Base-by-base conservation (phyloP, 1,140 invertebrate genomes). In the Drosophila nannoptera region DNA sequence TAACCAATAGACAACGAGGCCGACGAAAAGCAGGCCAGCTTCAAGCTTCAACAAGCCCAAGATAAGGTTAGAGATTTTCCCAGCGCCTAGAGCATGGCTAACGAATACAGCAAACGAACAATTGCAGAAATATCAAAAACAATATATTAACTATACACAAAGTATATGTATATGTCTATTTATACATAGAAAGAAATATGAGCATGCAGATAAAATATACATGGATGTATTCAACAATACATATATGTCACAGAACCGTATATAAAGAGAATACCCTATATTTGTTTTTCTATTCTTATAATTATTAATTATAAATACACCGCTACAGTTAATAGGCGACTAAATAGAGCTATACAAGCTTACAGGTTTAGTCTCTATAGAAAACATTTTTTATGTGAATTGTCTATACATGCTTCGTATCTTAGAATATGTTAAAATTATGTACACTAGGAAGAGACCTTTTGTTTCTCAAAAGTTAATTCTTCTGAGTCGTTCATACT, bases 151-250 rank as follows among this genome's bases (percentile, higher is more conserved):
- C 22, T 22, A 22, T 22, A 22, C 22, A 22, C 63, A 78, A 75
- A 75, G 67, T 83, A 75, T 62, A 65, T 74, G 78, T 71, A 77
- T 53, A 71, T 36, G 67, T 77, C 77, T 63, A 64, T 58, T 72
- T 56, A 60, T 71, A 83, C 71, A 71, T 62, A 45, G 16, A 48
- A 69, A 22, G 22, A 22, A 22, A 22, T 22, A 22, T 22, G 22
- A 2, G 22, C 22, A 22, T 22, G 22, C 22, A 22, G 22, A 22
- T 7, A 40, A 40, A 12, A 40, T 40, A 40, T n/a, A 40, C 38
- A 40, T 12, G 9, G 12, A 40, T 12, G 38, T 40, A 40, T 40
- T 40, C 38, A 22, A 22, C 22, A 22, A 22, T 4, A 38, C 7
- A 38, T 38, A 12, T 40, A 40, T 40, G 12, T 40, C 12, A 40